A percentile compares a stretch with the other conserved stretches of the same genome.
Evolutionary conservation across 2,888 invertebrate genomes (phyloP).

Genomic region (Mesorhabditis belari): DNA sequence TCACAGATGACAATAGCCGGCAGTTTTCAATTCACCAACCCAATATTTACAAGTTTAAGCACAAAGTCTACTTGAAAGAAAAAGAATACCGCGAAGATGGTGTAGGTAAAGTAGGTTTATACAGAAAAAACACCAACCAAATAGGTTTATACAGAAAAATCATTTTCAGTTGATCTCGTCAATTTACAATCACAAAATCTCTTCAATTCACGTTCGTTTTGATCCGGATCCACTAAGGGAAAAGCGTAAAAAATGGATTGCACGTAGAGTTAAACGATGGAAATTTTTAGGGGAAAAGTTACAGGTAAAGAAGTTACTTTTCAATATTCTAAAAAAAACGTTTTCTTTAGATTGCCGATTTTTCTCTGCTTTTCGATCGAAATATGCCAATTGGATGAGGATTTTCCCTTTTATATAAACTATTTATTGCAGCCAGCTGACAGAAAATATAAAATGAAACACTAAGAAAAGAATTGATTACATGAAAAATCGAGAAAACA

Average conservation of each 20-base stretch:
- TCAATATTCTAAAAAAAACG: neutral
- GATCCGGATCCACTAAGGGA: neutral
- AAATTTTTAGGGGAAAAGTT: neutral
- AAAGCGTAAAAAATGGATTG: neutral
- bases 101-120: no score
- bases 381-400: neutral
- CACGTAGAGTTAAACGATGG: neutral
- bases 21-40: no score
- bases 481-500: neutral
- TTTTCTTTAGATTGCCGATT: neutral
- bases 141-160: no score
- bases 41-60: no score
- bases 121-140: neutral
- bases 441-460: neutral
- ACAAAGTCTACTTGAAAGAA: no score
- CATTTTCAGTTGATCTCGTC: no score
- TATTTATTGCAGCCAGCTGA: neutral
- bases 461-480: neutral
- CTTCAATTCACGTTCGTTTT: no score
- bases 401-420: neutral
- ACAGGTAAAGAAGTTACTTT: neutral
- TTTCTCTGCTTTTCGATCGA: neutral
- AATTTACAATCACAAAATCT: no score
- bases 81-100: no score
- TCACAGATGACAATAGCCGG: no score